These are phyloP conservation scores for Osmerus eperlanus DNA, from an alignment of 2,113 vertebrate species.

Conservation along the genomic window DNA sequence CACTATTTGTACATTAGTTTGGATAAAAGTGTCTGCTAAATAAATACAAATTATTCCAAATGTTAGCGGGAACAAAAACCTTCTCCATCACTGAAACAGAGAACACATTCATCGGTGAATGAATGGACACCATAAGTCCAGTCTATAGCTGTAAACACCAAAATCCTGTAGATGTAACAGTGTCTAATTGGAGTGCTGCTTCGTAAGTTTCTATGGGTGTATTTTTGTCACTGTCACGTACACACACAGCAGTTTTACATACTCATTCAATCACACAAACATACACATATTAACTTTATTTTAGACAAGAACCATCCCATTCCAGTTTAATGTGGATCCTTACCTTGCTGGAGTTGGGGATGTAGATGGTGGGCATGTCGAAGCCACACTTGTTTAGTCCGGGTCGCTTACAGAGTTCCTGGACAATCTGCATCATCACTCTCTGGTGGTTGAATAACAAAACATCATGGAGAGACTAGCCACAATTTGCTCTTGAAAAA, in stretches of 20 bases:
- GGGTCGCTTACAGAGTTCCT: conserved; percentile 80
- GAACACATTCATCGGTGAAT: not conserved
- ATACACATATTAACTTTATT: not conserved
- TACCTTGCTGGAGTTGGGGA: conserved; percentile 76
- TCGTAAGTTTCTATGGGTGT: too few species aligned
- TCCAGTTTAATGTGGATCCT: not conserved
- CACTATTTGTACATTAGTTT: not conserved
- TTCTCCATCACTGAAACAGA: not conserved
- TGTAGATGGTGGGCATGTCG: conserved; percentile 82
- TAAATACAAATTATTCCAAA: too few species aligned
- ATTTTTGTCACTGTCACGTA: too few species aligned
- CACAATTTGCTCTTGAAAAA: too few species aligned
- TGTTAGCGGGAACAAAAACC: not conserved
- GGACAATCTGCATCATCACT: conserved; percentile 85
- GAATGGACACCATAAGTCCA: not conserved
- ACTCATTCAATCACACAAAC: not conserved
- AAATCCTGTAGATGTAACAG: too few species aligned
- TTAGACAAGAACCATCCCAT: not conserved
- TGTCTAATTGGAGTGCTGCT: too few species aligned
- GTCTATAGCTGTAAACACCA: too few species aligned
- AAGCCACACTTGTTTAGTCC: conserved; percentile 84
- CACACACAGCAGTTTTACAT: too few species aligned
- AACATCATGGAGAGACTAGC: not conserved
- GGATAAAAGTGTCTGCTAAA: not conserved
- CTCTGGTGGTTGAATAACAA: conserved; percentile 55